Base-by-base conservation (phyloP, 1,140 invertebrate genomes). In the Lamellibrachia luymesi region DNA sequence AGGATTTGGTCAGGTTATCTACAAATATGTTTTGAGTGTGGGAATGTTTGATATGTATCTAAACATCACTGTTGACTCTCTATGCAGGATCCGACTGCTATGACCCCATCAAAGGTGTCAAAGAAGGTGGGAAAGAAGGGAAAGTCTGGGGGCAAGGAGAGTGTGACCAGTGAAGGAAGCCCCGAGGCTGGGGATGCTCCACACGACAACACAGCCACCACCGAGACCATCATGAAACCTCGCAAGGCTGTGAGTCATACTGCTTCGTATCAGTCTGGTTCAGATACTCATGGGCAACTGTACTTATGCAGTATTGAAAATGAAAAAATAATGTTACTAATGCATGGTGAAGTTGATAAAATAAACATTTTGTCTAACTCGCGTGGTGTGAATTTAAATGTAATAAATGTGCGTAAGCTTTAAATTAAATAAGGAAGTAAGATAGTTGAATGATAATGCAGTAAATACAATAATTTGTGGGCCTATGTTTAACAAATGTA, bases 91-190 rank as follows among this genome's bases (percentile, higher is more conserved):
- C 51, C 90, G 49, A 94, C 13, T 52, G 94, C 92, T 56, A 94
- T 93, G n/a, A 56, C 93, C 8, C 93, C 93, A 52, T 93, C 52
- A 50, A 92, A 93, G 93, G 93, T 51, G 92, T 38, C 22, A 17
- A 90, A 89, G 50, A 93, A 90, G 92, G 90, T 25, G 49, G 92
- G 2, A 51, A 93, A 89, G 92, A 93, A n/a, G 91, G 93, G n/a
- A 2, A 90, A 80, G 49, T 1, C 51, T 0, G 89, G 91, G 49
- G 13, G 27, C 27, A 93, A 93, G 17, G 64, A 80, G 64, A 80
- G 64, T 38, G 38, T 38, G 38, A 38, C 13, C n/a, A 49, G 17
- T 27, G 89, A 90, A 13, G 89, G 38, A 38, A 52, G 56, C 22
- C 56, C 92, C 8, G 89, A 93, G 90, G 27, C 49, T 49, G 92